Base-by-base conservation (phyloP, 2,797 vertebrate species). In the Schizothorax lantsangensis region DNA sequence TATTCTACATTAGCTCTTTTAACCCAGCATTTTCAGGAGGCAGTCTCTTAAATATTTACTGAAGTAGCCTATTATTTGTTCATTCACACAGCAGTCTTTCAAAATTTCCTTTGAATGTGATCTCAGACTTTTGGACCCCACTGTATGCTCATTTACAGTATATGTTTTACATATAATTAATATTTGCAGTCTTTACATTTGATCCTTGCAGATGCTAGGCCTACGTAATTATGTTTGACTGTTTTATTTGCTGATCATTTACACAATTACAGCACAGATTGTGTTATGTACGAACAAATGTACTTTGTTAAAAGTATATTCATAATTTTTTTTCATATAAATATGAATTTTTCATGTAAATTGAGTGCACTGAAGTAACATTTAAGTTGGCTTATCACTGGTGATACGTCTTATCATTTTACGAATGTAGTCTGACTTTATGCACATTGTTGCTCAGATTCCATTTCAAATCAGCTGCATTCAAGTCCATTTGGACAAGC, bases 401-500 rank as follows among this genome's bases (percentile, higher is more conserved):
- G 69, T 57, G 17, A 33, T 33, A 33, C 15, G 49, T 43, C n/a
- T n/a, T 52, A 36, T n/a, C 3, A 12, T 15, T 75, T 78, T 57
- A 19, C 15, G 36, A 33, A 43, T 40, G 19, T 40, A 43, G 21
- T 33, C 12, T 26, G n/a, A 26, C 17, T 23, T 19, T 73, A 73
- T 57, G 49, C 52, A 73, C 52, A 74, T 43, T 73, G 30, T 7
- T 33, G 17, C 1, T 33, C 11, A 36, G 52, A 36, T 68, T 66
- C 2, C 19, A 36, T 75, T 74, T 64, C 12, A 84, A 77, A 77
- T 57, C 19, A 71, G 64, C 8, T 59, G 7, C 36, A 77, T 79
- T 71, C 23, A 15, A 33, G 15, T 69, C 45, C 30, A 38, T 52
- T 82, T 49, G 19, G 43, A 81, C 59, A 81, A 7, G 11, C 7